Conservation (phyloP, 2,888 invertebrate genomes). For the Drosophila mimetica region DNA sequence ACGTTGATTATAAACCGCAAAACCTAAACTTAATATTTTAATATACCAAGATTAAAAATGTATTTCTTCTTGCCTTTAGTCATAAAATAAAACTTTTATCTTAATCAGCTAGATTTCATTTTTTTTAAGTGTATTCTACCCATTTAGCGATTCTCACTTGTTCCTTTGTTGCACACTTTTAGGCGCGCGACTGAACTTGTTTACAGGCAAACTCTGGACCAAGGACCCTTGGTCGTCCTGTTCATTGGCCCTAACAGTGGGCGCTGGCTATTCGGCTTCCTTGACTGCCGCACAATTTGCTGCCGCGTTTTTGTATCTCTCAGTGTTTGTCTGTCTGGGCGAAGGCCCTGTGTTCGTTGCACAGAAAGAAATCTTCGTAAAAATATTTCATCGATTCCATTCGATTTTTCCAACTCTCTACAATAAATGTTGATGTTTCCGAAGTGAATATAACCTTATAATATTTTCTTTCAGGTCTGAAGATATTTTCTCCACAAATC, state of each 20-base stretch:
- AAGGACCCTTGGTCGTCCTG: slow-evolving; percentile 19
- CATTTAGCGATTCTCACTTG: slow-evolving; percentile 12
- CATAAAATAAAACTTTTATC: no score
- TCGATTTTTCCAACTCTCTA: no score
- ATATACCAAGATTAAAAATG: no score
- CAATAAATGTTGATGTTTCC: no score
- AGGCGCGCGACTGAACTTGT: slow-evolving; percentile 63
- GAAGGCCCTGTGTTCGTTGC: slow-evolving; percentile 18
- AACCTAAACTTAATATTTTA: no score
- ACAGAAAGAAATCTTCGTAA: no score
- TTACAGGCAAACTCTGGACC: slow-evolving; percentile 60
- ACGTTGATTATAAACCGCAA: no score
- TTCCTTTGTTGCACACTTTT: slow-evolving; percentile 58
- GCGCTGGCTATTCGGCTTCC: slow-evolving; percentile 35
- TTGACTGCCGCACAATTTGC: slow-evolving; percentile 70
- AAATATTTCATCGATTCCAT: no score
- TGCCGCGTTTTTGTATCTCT: slow-evolving; percentile 65
- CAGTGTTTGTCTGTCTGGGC: slow-evolving; percentile 50
- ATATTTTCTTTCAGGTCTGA: background rate
- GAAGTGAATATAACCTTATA: background rate
- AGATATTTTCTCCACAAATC: no score
- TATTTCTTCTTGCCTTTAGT: no score
- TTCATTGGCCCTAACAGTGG: slow-evolving; percentile 20
- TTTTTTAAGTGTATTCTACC: no score
- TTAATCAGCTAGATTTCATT: no score